phyloP scores from a whole-genome alignment of 2,888 invertebrate genomes.

The Pocota personata region DNA sequence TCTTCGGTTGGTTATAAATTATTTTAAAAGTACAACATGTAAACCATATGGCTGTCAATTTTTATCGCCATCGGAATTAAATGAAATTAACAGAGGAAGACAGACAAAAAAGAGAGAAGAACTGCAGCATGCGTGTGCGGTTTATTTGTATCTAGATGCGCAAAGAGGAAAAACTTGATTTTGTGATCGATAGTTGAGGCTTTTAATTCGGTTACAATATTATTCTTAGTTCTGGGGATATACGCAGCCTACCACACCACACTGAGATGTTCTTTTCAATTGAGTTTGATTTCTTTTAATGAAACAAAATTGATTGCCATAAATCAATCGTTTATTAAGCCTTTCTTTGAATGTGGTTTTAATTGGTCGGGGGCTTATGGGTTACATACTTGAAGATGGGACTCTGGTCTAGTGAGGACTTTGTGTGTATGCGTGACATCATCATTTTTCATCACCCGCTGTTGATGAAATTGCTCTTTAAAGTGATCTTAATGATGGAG shows the following conservation, averaged over 20 bases:
- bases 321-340: slow-evolving; percentile 73
- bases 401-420: neutral
- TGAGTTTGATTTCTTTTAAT: slow-evolving; percentile 72
- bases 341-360: slow-evolving; percentile 61
- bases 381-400: slow-evolving; percentile 35
- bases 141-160: neutral
- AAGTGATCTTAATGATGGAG: slow-evolving; percentile 43
- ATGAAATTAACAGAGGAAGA: slow-evolving; percentile 46
- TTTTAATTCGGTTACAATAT: slow-evolving; percentile 36
- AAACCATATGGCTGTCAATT: slow-evolving; percentile 71
- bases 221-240: too few species aligned
- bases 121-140: slow-evolving; percentile 1
- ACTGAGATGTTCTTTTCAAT: slow-evolving; percentile 45
- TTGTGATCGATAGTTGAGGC: slow-evolving; percentile 30
- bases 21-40: slow-evolving; percentile 70
- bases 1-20: slow-evolving; percentile 60
- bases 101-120: neutral
- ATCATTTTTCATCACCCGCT: slow-evolving; percentile 59
- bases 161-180: slow-evolving; percentile 8
- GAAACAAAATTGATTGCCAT: slow-evolving; percentile 72
- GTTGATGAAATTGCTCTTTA: slow-evolving; percentile 30
- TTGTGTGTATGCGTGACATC: slow-evolving; percentile 43
- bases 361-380: slow-evolving; percentile 58
- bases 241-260: neutral
- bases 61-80: slow-evolving; percentile 68